A percentile compares a stretch with the other conserved stretches of the same genome.
Evolutionary conservation across 2,888 invertebrate species (phyloP).

Genomic region (Athrips mouffetella): DNA sequence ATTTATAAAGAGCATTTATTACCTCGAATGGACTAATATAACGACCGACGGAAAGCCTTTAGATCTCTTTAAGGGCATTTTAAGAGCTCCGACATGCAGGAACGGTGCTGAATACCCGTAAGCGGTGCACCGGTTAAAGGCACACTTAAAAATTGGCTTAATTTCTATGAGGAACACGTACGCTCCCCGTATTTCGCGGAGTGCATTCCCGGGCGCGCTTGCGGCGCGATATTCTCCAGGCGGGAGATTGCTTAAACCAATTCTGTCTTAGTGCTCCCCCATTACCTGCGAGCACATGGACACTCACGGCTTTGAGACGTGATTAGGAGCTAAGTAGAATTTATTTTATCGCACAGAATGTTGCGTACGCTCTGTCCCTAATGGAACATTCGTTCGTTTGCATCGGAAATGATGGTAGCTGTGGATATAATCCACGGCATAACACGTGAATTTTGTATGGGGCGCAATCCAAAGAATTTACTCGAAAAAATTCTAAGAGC

Average conservation of each 20-base stretch:
- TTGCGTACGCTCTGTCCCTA: slow-evolving; percentile 39
- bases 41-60: slow-evolving; percentile 58
- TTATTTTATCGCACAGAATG: slow-evolving; percentile 55
- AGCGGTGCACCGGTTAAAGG: slow-evolving; percentile 67
- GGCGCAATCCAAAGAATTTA: slow-evolving; percentile 3
- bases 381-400: slow-evolving; percentile 50
- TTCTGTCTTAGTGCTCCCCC: slow-evolving; percentile 62
- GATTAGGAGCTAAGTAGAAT: slow-evolving; percentile 65
- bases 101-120: slow-evolving; percentile 62
- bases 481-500: slow-evolving; percentile 20
- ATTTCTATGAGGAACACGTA: slow-evolving; percentile 75
- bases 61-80: slow-evolving; percentile 71
- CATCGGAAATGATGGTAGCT: slow-evolving; percentile 33
- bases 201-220: slow-evolving; percentile 46
- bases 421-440: slow-evolving; percentile 11
- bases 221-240: slow-evolving; percentile 26
- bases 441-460: neutral
- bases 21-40: slow-evolving; percentile 46
- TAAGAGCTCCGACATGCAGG: slow-evolving; percentile 66
- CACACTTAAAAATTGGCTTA: slow-evolving; percentile 73
- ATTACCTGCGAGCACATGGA: slow-evolving; percentile 57
- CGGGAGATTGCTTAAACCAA: slow-evolving; percentile 64
- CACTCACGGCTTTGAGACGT: slow-evolving; percentile 54
- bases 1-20: slow-evolving; percentile 69
- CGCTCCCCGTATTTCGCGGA: slow-evolving; percentile 41